Percentiles rank a stretch among this genome's conserved stretches.
These are phyloP conservation scores for Scaptomyza montana DNA, from an alignment of 1,140 invertebrate genomes.

Conservation along the genomic window DNA sequence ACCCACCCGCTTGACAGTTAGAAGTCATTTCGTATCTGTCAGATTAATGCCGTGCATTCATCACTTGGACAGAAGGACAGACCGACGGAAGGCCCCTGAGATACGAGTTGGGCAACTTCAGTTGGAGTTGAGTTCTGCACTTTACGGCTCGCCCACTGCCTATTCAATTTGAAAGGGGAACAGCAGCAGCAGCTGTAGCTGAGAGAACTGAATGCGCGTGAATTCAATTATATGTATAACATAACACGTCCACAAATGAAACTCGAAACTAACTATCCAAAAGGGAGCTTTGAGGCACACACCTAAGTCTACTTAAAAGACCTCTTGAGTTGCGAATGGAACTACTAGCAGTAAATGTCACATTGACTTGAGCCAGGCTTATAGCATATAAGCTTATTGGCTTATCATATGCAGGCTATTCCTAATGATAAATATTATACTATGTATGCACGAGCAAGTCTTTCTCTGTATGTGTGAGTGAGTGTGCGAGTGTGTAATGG, in stretches of 20 bases:
- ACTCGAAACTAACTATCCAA: conserved; percentile 17
- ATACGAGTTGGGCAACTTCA: conserved; percentile 23
- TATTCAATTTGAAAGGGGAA: not conserved
- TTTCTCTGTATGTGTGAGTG: not conserved
- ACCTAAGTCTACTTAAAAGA: not conserved
- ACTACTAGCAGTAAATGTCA: conserved; percentile 5
- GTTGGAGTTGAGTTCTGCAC: conserved; percentile 55
- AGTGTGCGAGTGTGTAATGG: conserved; percentile 3
- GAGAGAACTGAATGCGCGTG: conserved; percentile 3
- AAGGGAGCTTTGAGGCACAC: not conserved
- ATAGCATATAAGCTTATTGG: conserved; percentile 32
- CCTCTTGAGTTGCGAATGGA: not conserved
- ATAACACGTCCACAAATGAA: conserved; percentile 25
- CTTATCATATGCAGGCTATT: conserved; percentile 23
- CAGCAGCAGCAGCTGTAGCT: not conserved
- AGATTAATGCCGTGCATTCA: conserved; percentile 61
- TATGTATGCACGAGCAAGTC: conserved; percentile 4
- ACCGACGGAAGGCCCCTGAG: conserved; percentile 14
- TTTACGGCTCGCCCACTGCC: conserved; percentile 14
- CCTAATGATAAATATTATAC: conserved; percentile 24
- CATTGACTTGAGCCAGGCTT: conserved; percentile 11
- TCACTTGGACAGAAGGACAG: conserved; percentile 26
- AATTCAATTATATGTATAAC: conserved; percentile 51
- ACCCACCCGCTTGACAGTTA: not conserved
- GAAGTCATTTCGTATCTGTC: conserved; percentile 46